A percentile compares a stretch with the other conserved stretches of the same genome.
phyloP scores from a whole-genome alignment of 2,888 invertebrate genomes.

The Drosophila borborema region DNA sequence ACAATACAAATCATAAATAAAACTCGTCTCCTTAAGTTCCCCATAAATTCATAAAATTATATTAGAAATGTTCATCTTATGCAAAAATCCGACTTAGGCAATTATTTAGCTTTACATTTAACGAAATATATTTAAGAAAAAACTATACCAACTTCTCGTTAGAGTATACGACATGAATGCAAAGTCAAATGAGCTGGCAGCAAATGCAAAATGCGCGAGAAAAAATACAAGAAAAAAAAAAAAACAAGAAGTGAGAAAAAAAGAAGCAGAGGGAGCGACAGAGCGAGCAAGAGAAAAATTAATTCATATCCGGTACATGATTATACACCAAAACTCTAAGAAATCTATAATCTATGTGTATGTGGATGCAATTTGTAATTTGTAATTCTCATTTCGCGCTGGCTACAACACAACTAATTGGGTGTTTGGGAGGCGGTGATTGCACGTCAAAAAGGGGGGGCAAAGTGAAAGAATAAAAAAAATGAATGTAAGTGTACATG shows the following conservation, averaged over 20 bases:
- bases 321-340: constrained; percentile 81
- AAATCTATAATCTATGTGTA: constrained; percentile 66
- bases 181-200: constrained; percentile 41
- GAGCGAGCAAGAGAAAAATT: constrained; percentile 63
- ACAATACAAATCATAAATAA: too few relatives aligned
- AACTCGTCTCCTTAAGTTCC: too few relatives aligned
- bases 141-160: background rate
- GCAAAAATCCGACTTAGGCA: background rate
- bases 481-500: background rate
- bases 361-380: constrained; percentile 63
- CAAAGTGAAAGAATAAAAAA: constrained; percentile 1
- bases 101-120: background rate
- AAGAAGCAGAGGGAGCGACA: constrained; percentile 4
- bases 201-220: constrained; percentile 50
- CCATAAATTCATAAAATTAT: background rate
- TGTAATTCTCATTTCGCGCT: constrained; percentile 54
- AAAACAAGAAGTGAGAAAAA: constrained; percentile 1
- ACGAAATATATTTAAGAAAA: background rate
- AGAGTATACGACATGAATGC: constrained; percentile 19
- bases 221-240: constrained; percentile 2
- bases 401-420: constrained; percentile 43
- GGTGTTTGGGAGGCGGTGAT: constrained; percentile 42
- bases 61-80: background rate
- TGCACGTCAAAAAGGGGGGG: constrained; percentile 37
- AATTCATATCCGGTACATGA: constrained; percentile 83